Percentiles rank a stretch among this genome's conserved stretches.
Evolutionary conservation across 2,888 invertebrate genomes (phyloP).

Genomic region (Dolichomitus sp.): DNA sequence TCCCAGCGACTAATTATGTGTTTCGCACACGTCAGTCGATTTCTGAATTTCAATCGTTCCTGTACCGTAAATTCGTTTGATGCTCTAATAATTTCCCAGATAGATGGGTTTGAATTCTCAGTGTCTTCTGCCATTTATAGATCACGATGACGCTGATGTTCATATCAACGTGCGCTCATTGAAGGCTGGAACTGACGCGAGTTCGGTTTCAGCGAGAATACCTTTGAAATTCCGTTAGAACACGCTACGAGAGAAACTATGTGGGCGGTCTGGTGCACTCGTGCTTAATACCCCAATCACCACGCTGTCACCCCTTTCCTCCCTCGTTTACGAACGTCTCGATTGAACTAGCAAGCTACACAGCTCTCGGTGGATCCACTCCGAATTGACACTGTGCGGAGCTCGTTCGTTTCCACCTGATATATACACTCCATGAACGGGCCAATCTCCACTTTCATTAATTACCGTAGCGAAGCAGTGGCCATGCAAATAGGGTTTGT

Average conservation of each 20-base stretch:
- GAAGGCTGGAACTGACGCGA: not conserved
- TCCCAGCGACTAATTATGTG: not conserved
- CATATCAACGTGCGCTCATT: not conserved
- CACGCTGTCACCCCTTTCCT: conserved; percentile 17
- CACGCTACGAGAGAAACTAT: not conserved
- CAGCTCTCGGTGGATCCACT: conserved; percentile 28
- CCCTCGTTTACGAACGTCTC: conserved; percentile 44
- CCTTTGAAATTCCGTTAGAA: conserved; percentile 44
- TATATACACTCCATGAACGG: conserved; percentile 23
- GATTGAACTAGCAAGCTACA: conserved; percentile 36
- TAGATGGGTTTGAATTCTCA: not conserved
- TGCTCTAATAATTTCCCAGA: too few species aligned
- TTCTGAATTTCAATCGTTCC: not conserved
- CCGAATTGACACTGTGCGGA: conserved; percentile 29
- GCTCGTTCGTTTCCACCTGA: conserved; percentile 9
- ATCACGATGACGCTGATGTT: not conserved
- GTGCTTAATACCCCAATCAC: conserved; percentile 36
- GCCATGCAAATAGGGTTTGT: conserved; percentile 28
- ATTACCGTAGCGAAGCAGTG: conserved; percentile 18
- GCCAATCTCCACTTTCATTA: conserved; percentile 32
- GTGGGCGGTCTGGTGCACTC: conserved; percentile 31
- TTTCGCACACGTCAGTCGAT: not conserved
- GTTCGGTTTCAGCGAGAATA: conserved; percentile 36
- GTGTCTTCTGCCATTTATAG: not conserved
- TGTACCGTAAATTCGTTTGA: not conserved